phyloP scores from a whole-genome alignment of 2,113 vertebrate genomes.

The Cyphomyrus plagiostoma region DNA sequence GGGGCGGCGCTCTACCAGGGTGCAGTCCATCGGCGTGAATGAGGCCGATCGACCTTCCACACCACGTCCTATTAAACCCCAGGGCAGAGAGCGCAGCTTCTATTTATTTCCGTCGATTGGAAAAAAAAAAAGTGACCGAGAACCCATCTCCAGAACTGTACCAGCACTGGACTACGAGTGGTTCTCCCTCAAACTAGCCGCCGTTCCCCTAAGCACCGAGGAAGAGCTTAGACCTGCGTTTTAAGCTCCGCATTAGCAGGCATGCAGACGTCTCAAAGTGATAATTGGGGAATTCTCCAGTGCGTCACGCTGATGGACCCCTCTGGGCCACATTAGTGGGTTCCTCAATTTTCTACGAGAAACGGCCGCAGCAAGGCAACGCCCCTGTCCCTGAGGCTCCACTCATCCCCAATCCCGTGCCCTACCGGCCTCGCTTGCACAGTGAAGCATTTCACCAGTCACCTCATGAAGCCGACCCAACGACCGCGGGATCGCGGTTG shows the following conservation, averaged over 20 bases:
- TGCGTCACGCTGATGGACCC: slow-evolving; percentile 41
- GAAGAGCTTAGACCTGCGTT: neutral
- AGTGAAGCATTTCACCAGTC: neutral
- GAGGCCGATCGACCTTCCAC: slow-evolving; percentile 40
- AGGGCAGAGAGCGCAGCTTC: neutral
- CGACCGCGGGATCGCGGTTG: neutral
- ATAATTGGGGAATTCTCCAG: slow-evolving; percentile 52
- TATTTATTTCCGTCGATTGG: neutral
- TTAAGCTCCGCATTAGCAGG: neutral
- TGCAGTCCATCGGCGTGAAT: slow-evolving; percentile 49
- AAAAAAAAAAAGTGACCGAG: neutral
- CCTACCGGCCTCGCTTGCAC: neutral
- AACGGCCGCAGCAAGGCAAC: neutral
- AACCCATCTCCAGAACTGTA: neutral
- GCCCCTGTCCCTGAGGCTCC: neutral
- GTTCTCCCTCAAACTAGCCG: neutral
- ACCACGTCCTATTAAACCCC: slow-evolving; percentile 3
- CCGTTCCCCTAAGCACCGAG: neutral
- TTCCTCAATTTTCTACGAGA: slow-evolving; percentile 35
- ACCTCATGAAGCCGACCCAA: neutral
- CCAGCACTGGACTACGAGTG: neutral
- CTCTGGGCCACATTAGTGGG: slow-evolving; percentile 41
- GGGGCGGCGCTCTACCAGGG: slow-evolving; percentile 37
- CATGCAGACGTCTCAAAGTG: slow-evolving; percentile 57
- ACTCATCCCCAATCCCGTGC: neutral